Conservation (phyloP, 2,113 vertebrate genomes). For the Triplophysa siluroides region DNA sequence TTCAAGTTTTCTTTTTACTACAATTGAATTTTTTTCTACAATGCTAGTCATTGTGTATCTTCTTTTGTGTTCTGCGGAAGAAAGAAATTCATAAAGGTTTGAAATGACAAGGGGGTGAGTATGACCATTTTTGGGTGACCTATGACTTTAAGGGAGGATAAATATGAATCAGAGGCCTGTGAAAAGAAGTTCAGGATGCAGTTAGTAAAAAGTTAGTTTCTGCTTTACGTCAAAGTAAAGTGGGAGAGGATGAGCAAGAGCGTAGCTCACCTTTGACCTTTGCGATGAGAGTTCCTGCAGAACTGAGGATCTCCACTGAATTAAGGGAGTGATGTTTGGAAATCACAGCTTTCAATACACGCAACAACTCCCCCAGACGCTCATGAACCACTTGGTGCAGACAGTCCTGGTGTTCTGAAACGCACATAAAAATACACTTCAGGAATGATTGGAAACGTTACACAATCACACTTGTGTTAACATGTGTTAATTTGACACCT, state of each 20-base stretch:
- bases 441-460: not conserved
- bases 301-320: conserved; percentile 92
- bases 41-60: no score
- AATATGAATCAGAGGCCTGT: not conserved
- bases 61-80: no score
- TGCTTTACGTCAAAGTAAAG: conserved; percentile 3
- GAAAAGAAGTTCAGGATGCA: not conserved
- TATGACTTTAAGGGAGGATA: not conserved
- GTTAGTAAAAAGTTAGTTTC: not conserved
- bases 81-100: no score
- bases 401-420: conserved; percentile 82
- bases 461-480: not conserved
- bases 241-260: not conserved
- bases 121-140: no score
- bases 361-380: conserved; percentile 87
- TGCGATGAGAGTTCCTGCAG: conserved; percentile 88
- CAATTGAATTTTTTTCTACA: no score
- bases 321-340: conserved; percentile 91
- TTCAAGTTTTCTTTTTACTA: no score
- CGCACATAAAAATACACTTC: conserved; percentile 30
- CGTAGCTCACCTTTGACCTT: conserved; percentile 92
- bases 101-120: no score
- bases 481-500: not conserved
- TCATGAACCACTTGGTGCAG: conserved; percentile 89
- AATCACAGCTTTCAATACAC: conserved; percentile 87